These are phyloP conservation scores for Halcyon leucocephala DNA, from an alignment of 2,797 vertebrate species.

Conservation along the genomic window DNA sequence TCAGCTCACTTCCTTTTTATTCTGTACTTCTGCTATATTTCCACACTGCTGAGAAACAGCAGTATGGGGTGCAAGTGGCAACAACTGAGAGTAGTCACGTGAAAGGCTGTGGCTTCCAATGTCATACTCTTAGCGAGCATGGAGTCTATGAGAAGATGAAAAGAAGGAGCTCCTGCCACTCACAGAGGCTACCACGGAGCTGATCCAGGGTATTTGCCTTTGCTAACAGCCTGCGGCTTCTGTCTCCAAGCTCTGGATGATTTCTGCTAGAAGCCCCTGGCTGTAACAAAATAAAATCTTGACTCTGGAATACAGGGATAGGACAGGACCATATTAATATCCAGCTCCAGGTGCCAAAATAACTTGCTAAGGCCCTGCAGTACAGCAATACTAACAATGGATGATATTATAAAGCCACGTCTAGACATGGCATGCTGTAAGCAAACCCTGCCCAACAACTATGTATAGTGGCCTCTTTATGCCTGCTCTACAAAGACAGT, in stretches of 20 bases:
- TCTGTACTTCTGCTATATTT: not conserved
- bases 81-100: not conserved
- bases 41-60: not conserved
- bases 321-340: not conserved
- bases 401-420: not conserved
- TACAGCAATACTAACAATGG: not conserved
- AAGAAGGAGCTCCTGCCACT: not conserved
- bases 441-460: not conserved
- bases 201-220: not conserved
- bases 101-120: not conserved
- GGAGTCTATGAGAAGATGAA: not conserved
- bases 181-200: fast-evolving
- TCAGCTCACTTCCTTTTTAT: not conserved
- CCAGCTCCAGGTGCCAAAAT: not conserved
- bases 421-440: not conserved
- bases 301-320: not conserved
- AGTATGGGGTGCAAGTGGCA: not conserved
- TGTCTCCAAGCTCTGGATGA: not conserved
- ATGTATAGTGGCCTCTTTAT: not conserved
- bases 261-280: not conserved
- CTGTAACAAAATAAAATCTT: not conserved
- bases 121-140: fast-evolving
- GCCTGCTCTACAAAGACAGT: not conserved
- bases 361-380: not conserved
- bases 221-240: not conserved